Percentiles rank a stretch among this genome's conserved stretches.
These are phyloP conservation scores for Arizona elegans DNA, from an alignment of 2,113 vertebrate species.

Conservation along the genomic window DNA sequence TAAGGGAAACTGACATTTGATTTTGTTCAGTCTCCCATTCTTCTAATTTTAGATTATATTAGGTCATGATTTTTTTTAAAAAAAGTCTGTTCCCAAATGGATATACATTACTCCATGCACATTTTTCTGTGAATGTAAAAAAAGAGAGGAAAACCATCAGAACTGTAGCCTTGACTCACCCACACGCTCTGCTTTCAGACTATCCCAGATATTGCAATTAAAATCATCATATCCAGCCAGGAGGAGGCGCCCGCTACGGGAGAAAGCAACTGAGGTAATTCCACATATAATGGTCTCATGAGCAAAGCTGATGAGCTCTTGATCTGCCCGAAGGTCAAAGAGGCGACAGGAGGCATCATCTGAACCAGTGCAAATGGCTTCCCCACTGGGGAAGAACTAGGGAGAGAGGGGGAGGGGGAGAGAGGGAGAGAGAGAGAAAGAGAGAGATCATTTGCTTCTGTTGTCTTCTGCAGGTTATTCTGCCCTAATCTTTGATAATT, in stretches of 20 bases:
- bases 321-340: slow-evolving; percentile 92
- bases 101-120: neutral
- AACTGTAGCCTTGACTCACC: slow-evolving; percentile 19
- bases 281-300: slow-evolving; percentile 92
- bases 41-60: neutral
- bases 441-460: neutral
- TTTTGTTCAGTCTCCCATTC: neutral
- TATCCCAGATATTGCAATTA: slow-evolving; percentile 97
- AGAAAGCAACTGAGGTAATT: slow-evolving; percentile 92
- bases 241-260: slow-evolving; percentile 87
- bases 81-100: neutral
- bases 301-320: slow-evolving; percentile 89
- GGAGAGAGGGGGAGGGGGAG: neutral
- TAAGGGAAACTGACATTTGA: neutral
- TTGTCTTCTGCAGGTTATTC: neutral
- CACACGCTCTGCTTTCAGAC: slow-evolving; percentile 44
- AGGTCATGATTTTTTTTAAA: neutral
- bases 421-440: neutral
- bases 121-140: neutral
- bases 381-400: slow-evolving; percentile 94
- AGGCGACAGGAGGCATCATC: slow-evolving; percentile 92
- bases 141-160: neutral
- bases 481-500: fast-evolving
- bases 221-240: slow-evolving; percentile 94
- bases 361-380: slow-evolving; percentile 92